Evolutionary conservation across 2,888 invertebrate genomes (phyloP).

Genomic region (Rhabditoides inermis): DNA sequence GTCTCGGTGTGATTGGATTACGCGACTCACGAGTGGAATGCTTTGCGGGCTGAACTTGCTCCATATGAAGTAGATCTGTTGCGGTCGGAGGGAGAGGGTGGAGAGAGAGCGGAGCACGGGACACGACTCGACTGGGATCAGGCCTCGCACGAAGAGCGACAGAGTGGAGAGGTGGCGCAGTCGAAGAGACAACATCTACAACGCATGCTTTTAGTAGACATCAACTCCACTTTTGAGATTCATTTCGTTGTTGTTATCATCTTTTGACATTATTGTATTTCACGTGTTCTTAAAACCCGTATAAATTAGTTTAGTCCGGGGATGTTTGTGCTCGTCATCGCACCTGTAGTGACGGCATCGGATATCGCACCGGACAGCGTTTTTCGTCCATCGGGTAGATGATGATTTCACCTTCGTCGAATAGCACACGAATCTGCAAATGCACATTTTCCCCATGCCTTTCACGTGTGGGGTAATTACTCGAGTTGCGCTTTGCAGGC

Average conservation of each 20-base stretch:
- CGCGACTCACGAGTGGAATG: background rate
- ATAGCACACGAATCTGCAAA: constrained; percentile 17
- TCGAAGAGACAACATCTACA: constrained; percentile 9
- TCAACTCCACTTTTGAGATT: too few species aligned
- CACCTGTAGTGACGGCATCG: constrained; percentile 20
- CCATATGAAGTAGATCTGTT: constrained; percentile 24
- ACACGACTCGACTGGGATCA: constrained; percentile 20
- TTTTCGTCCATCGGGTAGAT: constrained; percentile 20
- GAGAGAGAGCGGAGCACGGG: constrained; percentile 13
- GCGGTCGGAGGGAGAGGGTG: constrained; percentile 5
- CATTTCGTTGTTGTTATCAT: too few species aligned
- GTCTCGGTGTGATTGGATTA: too few species aligned
- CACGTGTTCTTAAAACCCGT: too few species aligned
- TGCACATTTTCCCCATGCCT: too few species aligned
- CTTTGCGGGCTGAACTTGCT: constrained; percentile 13
- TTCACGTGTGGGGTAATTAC: too few species aligned
- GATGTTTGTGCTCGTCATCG: too few species aligned
- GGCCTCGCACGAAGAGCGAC: constrained; percentile 21
- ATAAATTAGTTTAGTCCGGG: too few species aligned
- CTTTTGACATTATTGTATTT: too few species aligned
- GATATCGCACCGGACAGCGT: constrained; percentile 9
- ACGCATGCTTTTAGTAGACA: too few species aligned
- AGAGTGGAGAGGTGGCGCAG: constrained; percentile 12
- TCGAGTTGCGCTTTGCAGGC: too few species aligned
- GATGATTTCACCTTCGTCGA: constrained; percentile 23